Evolutionary conservation across 2,113 vertebrate species (phyloP).

Genomic region (Sinocyclocheilus anshuiensis): DNA sequence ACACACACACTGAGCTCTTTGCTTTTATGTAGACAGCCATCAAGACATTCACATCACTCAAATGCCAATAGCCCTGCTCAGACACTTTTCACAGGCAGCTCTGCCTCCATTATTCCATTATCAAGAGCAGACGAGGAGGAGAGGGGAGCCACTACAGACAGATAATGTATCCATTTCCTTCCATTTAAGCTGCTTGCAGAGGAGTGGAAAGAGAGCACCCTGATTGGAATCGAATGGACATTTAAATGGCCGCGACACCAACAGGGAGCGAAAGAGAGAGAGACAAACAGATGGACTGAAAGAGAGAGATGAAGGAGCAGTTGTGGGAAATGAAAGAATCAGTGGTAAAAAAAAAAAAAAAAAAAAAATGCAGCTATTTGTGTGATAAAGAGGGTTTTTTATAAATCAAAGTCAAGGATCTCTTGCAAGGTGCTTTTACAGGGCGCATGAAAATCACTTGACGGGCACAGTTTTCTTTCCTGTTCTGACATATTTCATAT

Average conservation of each 20-base stretch:
- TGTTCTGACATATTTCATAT: background rate
- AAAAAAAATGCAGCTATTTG: conserved; percentile 8
- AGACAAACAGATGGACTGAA: conserved; percentile 29
- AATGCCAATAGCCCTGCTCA: conserved; percentile 35
- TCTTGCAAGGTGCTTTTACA: background rate
- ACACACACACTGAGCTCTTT: background rate
- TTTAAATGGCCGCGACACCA: conserved; percentile 73
- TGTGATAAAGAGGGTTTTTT: background rate
- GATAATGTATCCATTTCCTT: conserved; percentile 79
- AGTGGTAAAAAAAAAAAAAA: background rate
- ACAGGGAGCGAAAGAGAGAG: conserved; percentile 41
- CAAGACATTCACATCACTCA: conserved; percentile 32
- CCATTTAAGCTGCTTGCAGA: conserved; percentile 70
- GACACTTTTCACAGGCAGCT: conserved; percentile 56
- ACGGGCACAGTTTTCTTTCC: background rate
- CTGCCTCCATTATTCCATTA: conserved; percentile 79
- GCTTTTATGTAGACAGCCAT: conserved; percentile 31
- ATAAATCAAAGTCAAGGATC: conserved; percentile 14
- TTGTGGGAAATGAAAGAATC: conserved; percentile 28
- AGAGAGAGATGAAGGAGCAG: conserved; percentile 56
- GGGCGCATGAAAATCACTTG: background rate
- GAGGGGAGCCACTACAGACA: conserved; percentile 71
- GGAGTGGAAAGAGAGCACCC: conserved; percentile 69
- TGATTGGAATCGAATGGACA: conserved; percentile 81
- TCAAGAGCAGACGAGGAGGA: conserved; percentile 58